Evolutionary conservation across 2,797 vertebrate species (phyloP).

Genomic region (Steatocranus sp.): DNA sequence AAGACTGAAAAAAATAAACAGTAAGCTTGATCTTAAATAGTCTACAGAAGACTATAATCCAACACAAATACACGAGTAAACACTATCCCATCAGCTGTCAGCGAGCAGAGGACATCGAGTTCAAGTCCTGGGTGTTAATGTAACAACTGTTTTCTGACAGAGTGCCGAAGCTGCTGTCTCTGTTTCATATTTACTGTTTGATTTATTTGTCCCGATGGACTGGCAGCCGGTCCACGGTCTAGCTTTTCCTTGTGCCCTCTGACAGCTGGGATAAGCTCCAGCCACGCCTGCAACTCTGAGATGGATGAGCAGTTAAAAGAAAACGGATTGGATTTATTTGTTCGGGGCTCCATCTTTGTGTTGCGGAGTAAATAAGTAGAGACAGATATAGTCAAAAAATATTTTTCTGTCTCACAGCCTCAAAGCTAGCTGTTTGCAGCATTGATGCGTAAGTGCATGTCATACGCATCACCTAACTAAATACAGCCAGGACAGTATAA

Average conservation of each 20-base stretch:
- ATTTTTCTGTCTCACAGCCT: not conserved
- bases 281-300: not conserved
- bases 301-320: not conserved
- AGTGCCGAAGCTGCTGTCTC: not conserved
- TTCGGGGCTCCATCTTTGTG: not conserved
- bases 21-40: not conserved
- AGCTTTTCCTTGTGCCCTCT: not conserved
- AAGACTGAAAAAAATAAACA: slow-evolving; percentile 23
- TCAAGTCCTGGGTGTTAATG: slow-evolving; percentile 21
- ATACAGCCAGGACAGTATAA: not conserved
- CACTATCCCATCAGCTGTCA: slow-evolving; percentile 7
- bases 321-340: not conserved
- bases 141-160: slow-evolving; percentile 12
- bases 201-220: slow-evolving; percentile 4
- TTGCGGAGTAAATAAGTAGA: not conserved
- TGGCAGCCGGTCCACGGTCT: not conserved
- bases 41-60: not conserved
- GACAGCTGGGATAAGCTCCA: not conserved
- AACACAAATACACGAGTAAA: slow-evolving; percentile 32
- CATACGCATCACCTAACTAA: not conserved
- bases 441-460: not conserved
- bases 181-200: not conserved
- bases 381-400: not conserved
- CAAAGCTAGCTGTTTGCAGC: not conserved
- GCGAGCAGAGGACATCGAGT: not conserved